Evolutionary conservation across 2,797 vertebrate species (phyloP).

Genomic region (Linurgus olivaceus): DNA sequence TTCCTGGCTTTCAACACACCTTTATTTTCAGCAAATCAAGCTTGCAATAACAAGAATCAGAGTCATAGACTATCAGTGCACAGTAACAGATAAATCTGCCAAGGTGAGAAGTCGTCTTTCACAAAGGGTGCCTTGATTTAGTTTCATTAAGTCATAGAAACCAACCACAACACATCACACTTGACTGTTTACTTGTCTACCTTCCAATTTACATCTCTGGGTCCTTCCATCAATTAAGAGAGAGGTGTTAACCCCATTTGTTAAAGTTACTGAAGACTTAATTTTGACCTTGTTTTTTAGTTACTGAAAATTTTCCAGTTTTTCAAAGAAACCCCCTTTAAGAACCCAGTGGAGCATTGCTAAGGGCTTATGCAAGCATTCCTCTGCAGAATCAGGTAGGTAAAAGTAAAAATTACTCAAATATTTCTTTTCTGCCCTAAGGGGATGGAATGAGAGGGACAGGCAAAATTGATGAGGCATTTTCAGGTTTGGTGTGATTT

Average conservation of each 20-base stretch:
- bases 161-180: neutral
- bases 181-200: neutral
- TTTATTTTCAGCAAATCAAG: conserved; percentile 11
- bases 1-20: neutral
- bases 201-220: neutral
- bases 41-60: neutral
- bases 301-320: neutral
- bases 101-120: neutral
- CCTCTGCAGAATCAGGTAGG: neutral
- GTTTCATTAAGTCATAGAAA: neutral
- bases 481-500: neutral
- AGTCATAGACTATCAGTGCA: neutral
- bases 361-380: neutral
- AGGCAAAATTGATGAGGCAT: neutral
- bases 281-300: neutral
- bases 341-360: neutral
- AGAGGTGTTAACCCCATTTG: neutral
- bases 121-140: neutral
- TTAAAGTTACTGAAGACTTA: neutral
- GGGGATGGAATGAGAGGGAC: neutral
- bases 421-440: neutral
- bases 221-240: neutral
- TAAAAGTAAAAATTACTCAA: neutral
- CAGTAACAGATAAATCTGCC: neutral
- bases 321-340: neutral